phyloP scores from a whole-genome alignment of 2,797 vertebrate species.

The Adrianichthys oophorus region DNA sequence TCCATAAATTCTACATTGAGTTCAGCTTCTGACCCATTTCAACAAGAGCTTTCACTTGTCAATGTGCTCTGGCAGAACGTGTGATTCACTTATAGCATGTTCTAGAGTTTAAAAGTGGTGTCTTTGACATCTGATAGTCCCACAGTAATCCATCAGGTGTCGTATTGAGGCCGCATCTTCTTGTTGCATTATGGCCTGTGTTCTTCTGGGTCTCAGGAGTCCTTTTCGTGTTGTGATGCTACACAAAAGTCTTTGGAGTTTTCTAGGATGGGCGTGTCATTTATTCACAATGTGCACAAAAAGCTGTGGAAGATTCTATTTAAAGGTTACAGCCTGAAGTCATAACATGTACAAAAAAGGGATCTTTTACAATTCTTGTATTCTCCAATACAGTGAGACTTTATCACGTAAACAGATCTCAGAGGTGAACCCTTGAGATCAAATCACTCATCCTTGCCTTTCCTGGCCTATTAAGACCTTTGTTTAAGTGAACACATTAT shows the following conservation, averaged over 20 bases:
- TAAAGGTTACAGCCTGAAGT: constrained; percentile 48
- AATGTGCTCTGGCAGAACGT: constrained; percentile 14
- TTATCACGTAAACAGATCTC: constrained; percentile 47
- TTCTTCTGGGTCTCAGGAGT: constrained; percentile 46
- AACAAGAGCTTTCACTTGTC: neutral
- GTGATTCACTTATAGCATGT: constrained; percentile 24
- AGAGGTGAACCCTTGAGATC: constrained; percentile 25
- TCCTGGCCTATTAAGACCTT: constrained; percentile 16
- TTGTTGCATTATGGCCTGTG: constrained; percentile 40
- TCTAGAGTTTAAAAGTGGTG: constrained; percentile 60
- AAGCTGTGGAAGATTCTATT: constrained; percentile 40
- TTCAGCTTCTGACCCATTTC: constrained; percentile 29
- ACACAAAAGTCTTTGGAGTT: constrained; percentile 57
- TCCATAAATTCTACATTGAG: constrained; percentile 2
- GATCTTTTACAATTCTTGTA: constrained; percentile 41
- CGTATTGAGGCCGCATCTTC: constrained; percentile 46
- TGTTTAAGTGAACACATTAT: constrained; percentile 12
- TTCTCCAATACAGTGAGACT: constrained; percentile 19
- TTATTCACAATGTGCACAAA: constrained; percentile 51
- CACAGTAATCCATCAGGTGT: constrained; percentile 55
- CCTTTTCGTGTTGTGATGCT: constrained; percentile 47
- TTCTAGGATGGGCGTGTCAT: constrained; percentile 67
- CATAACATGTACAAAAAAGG: constrained; percentile 42
- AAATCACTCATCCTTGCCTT: constrained; percentile 29
- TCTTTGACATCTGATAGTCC: constrained; percentile 64